phyloP scores from a whole-genome alignment of 2,113 vertebrate species.

The Sminthopsis crassicaudata region DNA sequence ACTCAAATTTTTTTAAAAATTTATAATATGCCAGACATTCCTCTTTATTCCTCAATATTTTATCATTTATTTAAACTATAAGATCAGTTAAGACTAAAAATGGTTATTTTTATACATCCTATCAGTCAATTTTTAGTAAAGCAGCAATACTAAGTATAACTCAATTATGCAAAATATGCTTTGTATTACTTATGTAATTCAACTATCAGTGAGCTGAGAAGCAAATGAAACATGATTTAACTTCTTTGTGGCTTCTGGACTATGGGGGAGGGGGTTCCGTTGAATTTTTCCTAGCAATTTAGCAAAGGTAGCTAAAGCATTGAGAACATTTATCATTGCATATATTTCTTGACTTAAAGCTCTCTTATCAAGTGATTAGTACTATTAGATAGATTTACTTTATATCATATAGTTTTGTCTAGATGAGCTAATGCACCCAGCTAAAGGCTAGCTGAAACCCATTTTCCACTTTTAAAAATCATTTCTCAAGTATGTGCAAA shows the following conservation, averaged over 20 bases:
- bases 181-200: slow-evolving; percentile 73
- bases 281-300: slow-evolving; percentile 58
- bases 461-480: slow-evolving; percentile 26
- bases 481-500: not conserved
- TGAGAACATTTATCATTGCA: slow-evolving; percentile 35
- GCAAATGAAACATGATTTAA: slow-evolving; percentile 71
- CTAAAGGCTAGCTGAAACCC: slow-evolving; percentile 51
- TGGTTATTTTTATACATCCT: slow-evolving; percentile 46
- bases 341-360: slow-evolving; percentile 4
- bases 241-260: slow-evolving; percentile 43
- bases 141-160: slow-evolving; percentile 63
- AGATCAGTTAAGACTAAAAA: slow-evolving; percentile 54
- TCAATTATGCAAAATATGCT: slow-evolving; percentile 68
- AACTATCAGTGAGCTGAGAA: slow-evolving; percentile 63
- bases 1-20: not conserved
- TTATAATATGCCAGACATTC: slow-evolving; percentile 26
- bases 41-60: not conserved
- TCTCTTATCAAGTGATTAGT: slow-evolving; percentile 53
- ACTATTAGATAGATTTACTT: slow-evolving; percentile 20
- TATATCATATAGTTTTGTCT: slow-evolving; percentile 36
- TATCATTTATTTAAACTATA: not conserved
- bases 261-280: slow-evolving; percentile 13
- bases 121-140: slow-evolving; percentile 65
- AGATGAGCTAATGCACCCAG: not conserved
- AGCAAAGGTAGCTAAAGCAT: slow-evolving; percentile 41